phyloP scores from a whole-genome alignment of 92 coral and sea anemone genomes.

The Epizoanthus scotinus region DNA sequence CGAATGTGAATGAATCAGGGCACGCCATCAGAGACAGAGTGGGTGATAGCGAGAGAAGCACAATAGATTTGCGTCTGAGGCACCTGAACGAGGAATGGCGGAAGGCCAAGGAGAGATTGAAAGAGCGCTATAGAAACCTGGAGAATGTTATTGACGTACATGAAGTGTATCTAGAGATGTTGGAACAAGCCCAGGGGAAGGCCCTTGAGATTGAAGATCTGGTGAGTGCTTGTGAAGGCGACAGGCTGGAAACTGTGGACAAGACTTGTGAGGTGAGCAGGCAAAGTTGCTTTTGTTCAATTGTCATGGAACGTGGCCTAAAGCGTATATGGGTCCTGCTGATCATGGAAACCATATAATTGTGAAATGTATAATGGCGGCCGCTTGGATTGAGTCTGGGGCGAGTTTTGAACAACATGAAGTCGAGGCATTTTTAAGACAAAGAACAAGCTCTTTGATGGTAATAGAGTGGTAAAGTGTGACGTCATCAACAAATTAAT shows the following conservation, averaged over 20 bases:
- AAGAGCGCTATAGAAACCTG: conserved; percentile 46
- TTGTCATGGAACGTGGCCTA: too few species aligned
- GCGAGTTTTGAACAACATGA: too few species aligned
- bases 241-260: conserved; percentile 33
- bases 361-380: too few species aligned
- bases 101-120: conserved; percentile 48
- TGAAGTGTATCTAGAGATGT: conserved; percentile 52
- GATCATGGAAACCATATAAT: not conserved
- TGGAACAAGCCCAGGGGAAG: conserved; percentile 63
- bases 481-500: too few species aligned
- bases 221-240: conserved; percentile 21
- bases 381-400: too few species aligned
- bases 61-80: conserved; percentile 46
- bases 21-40: conserved; percentile 22
- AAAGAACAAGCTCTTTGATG: too few species aligned
- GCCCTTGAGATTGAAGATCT: conserved; percentile 66
- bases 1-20: conserved; percentile 42
- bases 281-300: too few species aligned
- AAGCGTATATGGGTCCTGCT: too few species aligned
- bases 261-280: conserved; percentile 54
- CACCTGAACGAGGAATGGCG: conserved; percentile 64
- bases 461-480: too few species aligned
- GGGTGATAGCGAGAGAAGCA: conserved; percentile 45
- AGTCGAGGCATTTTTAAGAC: too few species aligned
- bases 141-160: conserved; percentile 49